Conservation (phyloP, 2,888 invertebrate species). For the Tenthredo scrophulariae region DNA sequence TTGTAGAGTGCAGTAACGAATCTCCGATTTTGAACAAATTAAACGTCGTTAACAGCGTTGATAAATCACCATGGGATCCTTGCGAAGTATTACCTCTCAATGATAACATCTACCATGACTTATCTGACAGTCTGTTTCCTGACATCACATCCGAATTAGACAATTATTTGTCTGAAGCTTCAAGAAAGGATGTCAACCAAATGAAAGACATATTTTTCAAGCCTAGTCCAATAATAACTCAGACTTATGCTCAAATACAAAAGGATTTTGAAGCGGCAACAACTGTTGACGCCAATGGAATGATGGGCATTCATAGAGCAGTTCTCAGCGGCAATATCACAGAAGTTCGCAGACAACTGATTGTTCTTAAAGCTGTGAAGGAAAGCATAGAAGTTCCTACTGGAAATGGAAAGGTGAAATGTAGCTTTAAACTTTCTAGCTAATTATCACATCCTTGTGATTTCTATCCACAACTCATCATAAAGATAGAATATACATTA, state of each 20-base stretch:
- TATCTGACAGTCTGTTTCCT: background rate
- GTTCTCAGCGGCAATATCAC: slow-evolving; percentile 62
- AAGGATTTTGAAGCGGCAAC: slow-evolving; percentile 64
- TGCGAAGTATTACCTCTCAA: background rate
- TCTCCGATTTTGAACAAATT: slow-evolving; percentile 38
- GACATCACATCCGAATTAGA: background rate
- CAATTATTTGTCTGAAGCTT: background rate
- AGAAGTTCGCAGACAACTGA: slow-evolving; percentile 65
- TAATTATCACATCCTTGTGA: background rate
- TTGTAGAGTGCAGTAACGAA: slow-evolving; percentile 60
- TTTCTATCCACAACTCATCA: background rate
- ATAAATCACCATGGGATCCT: background rate
- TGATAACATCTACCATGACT: background rate
- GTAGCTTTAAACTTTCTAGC: background rate
- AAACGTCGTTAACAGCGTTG: background rate
- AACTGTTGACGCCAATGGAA: slow-evolving; percentile 66
- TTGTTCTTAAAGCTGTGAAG: slow-evolving; percentile 65
- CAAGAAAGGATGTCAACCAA: background rate
- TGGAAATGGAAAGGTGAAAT: slow-evolving; percentile 64
- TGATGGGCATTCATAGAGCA: slow-evolving; percentile 70
- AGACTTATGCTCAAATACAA: slow-evolving; percentile 59
- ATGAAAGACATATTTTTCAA: slow-evolving; percentile 57
- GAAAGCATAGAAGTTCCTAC: slow-evolving; percentile 66
- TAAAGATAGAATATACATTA: background rate
- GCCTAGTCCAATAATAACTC: slow-evolving; percentile 54